Percentiles rank a stretch among this genome's conserved stretches.
phyloP scores from a whole-genome alignment of 2,797 vertebrate genomes.

The Sebastes oblongus region DNA sequence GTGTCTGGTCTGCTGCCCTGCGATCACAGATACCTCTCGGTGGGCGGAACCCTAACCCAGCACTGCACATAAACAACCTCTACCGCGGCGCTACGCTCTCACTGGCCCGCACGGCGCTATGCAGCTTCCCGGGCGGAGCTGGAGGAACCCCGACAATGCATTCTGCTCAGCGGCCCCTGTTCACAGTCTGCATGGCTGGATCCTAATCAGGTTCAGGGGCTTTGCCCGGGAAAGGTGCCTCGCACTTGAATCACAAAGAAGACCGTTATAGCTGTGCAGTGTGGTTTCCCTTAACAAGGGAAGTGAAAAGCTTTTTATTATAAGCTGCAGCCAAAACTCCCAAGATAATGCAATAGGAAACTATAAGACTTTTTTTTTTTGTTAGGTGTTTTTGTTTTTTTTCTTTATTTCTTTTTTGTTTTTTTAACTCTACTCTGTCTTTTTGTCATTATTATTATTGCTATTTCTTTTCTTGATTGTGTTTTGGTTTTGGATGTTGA shows the following conservation, averaged over 20 bases:
- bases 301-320: not conserved
- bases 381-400: no score
- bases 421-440: no score
- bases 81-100: conserved; percentile 65
- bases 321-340: not conserved
- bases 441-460: no score
- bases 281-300: not conserved
- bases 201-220: conserved; percentile 80
- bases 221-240: conserved; percentile 81
- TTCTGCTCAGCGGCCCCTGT: conserved; percentile 69
- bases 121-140: conserved; percentile 81
- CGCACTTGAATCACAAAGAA: conserved; percentile 64
- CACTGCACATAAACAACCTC: conserved; percentile 83
- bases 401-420: no score
- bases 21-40: conserved; percentile 89
- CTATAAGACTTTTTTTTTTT: not conserved
- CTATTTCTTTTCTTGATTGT: no score
- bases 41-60: conserved; percentile 88
- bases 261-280: not conserved
- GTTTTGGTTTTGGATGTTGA: no score
- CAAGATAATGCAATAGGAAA: not conserved
- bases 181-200: conserved; percentile 61
- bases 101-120: conserved; percentile 72
- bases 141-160: conserved; percentile 81
- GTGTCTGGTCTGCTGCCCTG: conserved; percentile 81